phyloP scores from a whole-genome alignment of 1,140 invertebrate species.

The Sarcophaga bullata region DNA sequence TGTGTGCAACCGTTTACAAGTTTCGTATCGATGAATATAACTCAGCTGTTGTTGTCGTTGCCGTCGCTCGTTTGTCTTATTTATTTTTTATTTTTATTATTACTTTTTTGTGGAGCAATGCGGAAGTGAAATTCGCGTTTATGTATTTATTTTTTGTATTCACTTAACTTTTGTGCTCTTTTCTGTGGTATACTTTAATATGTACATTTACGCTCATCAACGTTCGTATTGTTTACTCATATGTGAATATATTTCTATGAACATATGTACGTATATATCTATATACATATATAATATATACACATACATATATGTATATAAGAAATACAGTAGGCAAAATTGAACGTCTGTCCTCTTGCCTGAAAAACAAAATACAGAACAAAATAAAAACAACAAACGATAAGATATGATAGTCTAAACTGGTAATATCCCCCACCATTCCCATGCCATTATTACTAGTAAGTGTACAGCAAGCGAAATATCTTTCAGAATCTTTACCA shows the following conservation, averaged over 20 bases:
- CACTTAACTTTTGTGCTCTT: slow-evolving; percentile 35
- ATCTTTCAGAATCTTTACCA: slow-evolving; percentile 12
- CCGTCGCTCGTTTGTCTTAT: slow-evolving; percentile 30
- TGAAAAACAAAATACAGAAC: slow-evolving; percentile 20
- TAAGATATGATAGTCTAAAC: no score
- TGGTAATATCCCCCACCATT: background rate
- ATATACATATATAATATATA: background rate
- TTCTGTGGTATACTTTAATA: background rate
- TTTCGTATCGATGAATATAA: slow-evolving; percentile 36
- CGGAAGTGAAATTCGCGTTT: slow-evolving; percentile 62
- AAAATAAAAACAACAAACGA: background rate
- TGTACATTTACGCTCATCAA: background rate
- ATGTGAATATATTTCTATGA: background rate
- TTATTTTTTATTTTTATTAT: slow-evolving; percentile 27
- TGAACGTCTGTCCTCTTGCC: background rate
- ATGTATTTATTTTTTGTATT: slow-evolving; percentile 31
- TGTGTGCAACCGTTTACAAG: slow-evolving; percentile 1
- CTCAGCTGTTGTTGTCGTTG: slow-evolving; percentile 15
- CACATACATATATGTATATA: background rate
- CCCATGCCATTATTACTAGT: background rate
- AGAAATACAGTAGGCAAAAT: background rate
- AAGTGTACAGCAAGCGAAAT: background rate
- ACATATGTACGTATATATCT: background rate
- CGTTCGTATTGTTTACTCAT: background rate
- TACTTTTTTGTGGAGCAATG: slow-evolving; percentile 59